Conservation (phyloP, 1,140 invertebrate genomes). For the Epicauta chinensis region DNA sequence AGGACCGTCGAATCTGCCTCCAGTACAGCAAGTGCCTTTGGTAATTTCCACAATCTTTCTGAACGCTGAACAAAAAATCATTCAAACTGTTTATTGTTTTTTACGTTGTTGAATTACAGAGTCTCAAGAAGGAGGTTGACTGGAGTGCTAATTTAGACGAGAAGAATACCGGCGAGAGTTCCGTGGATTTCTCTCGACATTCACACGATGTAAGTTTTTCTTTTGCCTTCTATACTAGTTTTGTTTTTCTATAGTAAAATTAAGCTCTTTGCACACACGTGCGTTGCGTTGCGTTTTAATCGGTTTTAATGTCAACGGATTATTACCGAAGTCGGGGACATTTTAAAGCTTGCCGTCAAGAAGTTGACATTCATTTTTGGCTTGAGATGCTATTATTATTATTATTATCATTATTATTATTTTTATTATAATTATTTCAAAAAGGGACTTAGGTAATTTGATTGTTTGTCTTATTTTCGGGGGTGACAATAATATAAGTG, state of each 20-base stretch:
- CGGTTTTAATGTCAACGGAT: neutral
- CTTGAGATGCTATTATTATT: slow-evolving; percentile 27
- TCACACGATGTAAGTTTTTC: slow-evolving; percentile 75
- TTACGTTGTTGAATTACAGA: slow-evolving; percentile 52
- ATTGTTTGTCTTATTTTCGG: too few species aligned
- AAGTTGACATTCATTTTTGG: slow-evolving; percentile 84
- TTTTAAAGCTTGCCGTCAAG: slow-evolving; percentile 63
- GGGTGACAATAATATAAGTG: too few species aligned
- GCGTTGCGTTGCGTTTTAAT: neutral
- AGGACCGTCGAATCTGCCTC: slow-evolving; percentile 69
- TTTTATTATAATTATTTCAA: too few species aligned
- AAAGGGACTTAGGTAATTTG: too few species aligned
- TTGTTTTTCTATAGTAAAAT: too few species aligned
- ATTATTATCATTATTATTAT: too few species aligned
- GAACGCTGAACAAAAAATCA: neutral
- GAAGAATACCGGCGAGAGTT: slow-evolving; percentile 66
- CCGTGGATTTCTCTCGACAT: slow-evolving; percentile 64
- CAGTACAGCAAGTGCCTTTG: slow-evolving; percentile 79
- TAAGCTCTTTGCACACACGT: too few species aligned
- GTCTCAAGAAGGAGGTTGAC: slow-evolving; percentile 81
- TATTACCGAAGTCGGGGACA: neutral
- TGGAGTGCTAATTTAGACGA: slow-evolving; percentile 77
- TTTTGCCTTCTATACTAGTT: too few species aligned
- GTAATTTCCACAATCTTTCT: slow-evolving; percentile 43
- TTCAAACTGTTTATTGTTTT: neutral